Evolutionary conservation across 2,888 invertebrate genomes (phyloP), one percentile per base, ranked within the genome.

Genomic region (Parnassius glacialis): DNA sequence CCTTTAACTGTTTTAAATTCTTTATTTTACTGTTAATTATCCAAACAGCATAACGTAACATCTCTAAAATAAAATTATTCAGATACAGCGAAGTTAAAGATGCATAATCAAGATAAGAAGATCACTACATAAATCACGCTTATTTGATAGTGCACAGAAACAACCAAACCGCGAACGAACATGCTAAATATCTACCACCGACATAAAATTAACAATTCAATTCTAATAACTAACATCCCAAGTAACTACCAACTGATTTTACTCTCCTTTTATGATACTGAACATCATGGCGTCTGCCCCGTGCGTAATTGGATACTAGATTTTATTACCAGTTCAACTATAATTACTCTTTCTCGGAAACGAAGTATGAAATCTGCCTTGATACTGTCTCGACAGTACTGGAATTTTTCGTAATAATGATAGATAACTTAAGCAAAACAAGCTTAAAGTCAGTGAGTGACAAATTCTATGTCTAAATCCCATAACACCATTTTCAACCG

Each of bases 301-400:
- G 10, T 53, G 43, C 57, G 57, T 58, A 62, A 62, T 62, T 62
- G 53, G 50, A 50, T 53, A 54, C 52, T 53, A 57, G 50, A 44
- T 43, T 62, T 57, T 62, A 54, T 62, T 62, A 54, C 57, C 50
- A 44, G 45, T 16, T 41, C 53, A 13, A 43, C 56, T 58, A 41
- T 54, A 62, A 58, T 58, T 57, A 58, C 62, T 16, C 34, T 42
- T 61, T 47, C 56, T 57, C 41, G n/a, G 25, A 13, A 13, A 13
- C 10, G n/a, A 13, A 48, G 9, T 13, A 2, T 10, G 16, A 13
- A 12, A 48, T 48, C 48, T 48, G 48, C 7, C 48, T 48, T 48
- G 16, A 48, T n/a, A n/a, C n/a, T n/a, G n/a, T 48, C 2, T 13
- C 13, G 48, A 48, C 48, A 1, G 48, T 11, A 3, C 3, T 9